A percentile compares a stretch with the other conserved stretches of the same genome.
Conservation (phyloP, 2,888 invertebrate genomes). For the Balanococcus diminutus region DNA sequence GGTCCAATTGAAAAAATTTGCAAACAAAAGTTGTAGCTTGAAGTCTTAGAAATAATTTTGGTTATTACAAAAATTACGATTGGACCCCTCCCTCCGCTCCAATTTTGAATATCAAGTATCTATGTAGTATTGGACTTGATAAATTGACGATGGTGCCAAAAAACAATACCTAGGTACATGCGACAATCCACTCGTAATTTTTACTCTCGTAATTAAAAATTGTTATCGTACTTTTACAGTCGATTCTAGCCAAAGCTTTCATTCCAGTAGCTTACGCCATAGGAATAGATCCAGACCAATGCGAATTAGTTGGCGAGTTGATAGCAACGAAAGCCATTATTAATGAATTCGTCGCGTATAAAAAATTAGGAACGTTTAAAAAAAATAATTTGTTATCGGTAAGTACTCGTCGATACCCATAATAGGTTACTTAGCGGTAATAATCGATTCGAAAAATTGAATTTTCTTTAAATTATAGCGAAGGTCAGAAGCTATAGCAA, state of each 20-base stretch:
- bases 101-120: too few relatives aligned
- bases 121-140: too few relatives aligned
- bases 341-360: constrained; percentile 92
- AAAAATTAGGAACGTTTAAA: constrained; percentile 73
- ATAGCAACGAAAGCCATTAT: constrained; percentile 89
- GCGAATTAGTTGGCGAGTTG: constrained; percentile 77
- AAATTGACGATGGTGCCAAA: too few relatives aligned
- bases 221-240: constrained; percentile 63
- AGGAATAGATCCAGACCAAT: constrained; percentile 71
- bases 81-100: too few relatives aligned
- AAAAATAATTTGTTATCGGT: constrained; percentile 66
- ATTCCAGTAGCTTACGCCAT: constrained; percentile 89
- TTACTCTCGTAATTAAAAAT: too few relatives aligned
- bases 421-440: neutral
- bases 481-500: constrained; percentile 81
- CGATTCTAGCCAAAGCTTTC: constrained; percentile 84
- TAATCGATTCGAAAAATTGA: neutral
- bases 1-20: too few relatives aligned
- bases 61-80: too few relatives aligned
- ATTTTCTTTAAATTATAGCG: constrained; percentile 65
- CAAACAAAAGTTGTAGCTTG: too few relatives aligned
- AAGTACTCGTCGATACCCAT: constrained; percentile 58
- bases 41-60: too few relatives aligned
- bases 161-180: too few relatives aligned
- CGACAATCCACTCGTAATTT: too few relatives aligned